Evolutionary conservation across 2,797 vertebrate genomes (phyloP).

Genomic region (Crenuchus spilurus): DNA sequence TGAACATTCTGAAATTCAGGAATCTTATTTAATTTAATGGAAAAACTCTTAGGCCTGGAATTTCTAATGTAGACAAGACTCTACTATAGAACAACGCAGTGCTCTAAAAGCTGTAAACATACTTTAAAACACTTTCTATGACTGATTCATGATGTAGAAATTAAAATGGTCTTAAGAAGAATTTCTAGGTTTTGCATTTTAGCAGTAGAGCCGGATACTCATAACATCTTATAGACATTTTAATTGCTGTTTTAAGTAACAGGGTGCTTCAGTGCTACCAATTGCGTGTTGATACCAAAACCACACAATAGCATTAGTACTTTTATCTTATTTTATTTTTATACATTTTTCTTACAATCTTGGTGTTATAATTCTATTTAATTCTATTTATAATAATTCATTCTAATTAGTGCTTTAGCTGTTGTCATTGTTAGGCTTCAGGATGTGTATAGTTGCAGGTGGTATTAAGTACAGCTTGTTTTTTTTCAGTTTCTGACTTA

Average conservation of each 20-base stretch:
- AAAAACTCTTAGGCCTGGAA: too few species aligned
- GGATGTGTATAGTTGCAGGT: not conserved
- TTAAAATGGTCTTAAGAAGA: not conserved
- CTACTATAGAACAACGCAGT: too few species aligned
- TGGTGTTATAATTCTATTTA: not conserved
- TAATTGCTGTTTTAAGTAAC: not conserved
- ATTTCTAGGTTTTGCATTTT: not conserved
- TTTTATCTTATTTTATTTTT: not conserved
- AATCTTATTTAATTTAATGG: too few species aligned
- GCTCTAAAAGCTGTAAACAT: not conserved
- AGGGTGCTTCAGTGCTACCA: not conserved
- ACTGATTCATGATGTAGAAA: constrained; percentile 2
- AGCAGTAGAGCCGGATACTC: not conserved
- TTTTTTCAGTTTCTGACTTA: too few species aligned
- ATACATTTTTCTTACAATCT: not conserved
- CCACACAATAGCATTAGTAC: not conserved
- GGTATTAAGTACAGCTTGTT: too few species aligned
- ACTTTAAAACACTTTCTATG: not conserved
- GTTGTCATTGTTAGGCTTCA: not conserved
- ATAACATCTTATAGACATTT: not conserved
- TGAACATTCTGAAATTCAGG: too few species aligned
- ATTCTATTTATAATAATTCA: not conserved
- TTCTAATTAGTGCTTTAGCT: not conserved
- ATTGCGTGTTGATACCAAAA: not conserved
- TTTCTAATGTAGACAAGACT: too few species aligned